Evolutionary conservation across 2,888 invertebrate genomes (phyloP), one percentile per base, ranked within the genome.

Genomic region (Proisotoma minuta): DNA sequence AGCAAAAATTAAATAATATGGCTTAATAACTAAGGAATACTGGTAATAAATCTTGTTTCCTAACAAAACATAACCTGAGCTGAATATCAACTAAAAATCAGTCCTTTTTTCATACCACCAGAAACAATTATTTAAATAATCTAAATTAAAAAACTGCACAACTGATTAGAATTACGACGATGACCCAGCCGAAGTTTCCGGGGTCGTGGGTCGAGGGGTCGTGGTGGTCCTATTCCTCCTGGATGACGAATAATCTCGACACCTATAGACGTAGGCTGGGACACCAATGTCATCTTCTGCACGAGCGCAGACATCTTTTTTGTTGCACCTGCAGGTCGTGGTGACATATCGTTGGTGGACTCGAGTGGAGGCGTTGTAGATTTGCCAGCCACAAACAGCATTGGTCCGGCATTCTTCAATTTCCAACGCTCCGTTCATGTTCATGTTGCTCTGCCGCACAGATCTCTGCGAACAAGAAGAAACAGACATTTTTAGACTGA

Each of bases 321-420:
- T 75, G 12, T 51, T n/a, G 66, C 85, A 85, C 26, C 75, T 76
- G 73, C 84, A 85, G 84, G 80, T 81, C 75, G 84, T 84, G 73
- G 78, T 79, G 79, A 84, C 82, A 76, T 81, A 84, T 75, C 81
- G 82, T 49, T 81, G 79, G 24, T 81, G 75, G 40, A 76, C 75
- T 57, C 84, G 78, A 1, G 79, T 79, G 69, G 78, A 77, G 27
- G 81, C 79, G 43, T 78, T 76, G 74, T 85, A 85, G 1, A 84
- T 81, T 27, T 82, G 83, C 84, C 84, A 85, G 48, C 84, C 84
- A 71, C 85, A 85, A 2, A 84, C 83, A 43, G 78, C 78, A 52
- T 73, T 75, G 27, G 70, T 75, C 50, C 77, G 75, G 66, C 80
- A 81, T 4, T 20, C 43, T 34, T 60, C 60, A 29, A 23, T 5